phyloP scores from a whole-genome alignment of 2,888 invertebrate genomes.

The Drosophila trichaetosa region DNA sequence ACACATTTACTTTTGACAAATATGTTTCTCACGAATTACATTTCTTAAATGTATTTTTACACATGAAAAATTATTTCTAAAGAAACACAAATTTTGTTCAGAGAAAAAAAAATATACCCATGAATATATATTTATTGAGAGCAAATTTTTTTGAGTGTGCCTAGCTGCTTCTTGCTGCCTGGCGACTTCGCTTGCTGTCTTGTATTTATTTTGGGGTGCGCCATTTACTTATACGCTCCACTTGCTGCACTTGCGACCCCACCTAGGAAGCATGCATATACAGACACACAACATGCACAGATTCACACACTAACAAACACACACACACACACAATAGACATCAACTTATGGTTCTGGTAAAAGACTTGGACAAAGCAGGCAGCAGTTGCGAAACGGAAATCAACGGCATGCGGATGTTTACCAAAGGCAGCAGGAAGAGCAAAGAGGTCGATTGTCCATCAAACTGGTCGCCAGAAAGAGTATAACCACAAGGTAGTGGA shows the following conservation, averaged over 20 bases:
- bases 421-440: slow-evolving; percentile 37
- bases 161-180: slow-evolving; percentile 7
- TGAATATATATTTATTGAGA: background rate
- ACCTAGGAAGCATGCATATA: background rate
- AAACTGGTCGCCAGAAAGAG: slow-evolving; percentile 9
- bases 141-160: slow-evolving; percentile 3
- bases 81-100: background rate
- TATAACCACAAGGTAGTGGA: background rate
- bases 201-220: slow-evolving; percentile 67
- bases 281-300: slow-evolving; percentile 9
- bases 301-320: background rate
- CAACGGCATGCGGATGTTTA: slow-evolving; percentile 61
- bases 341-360: slow-evolving; percentile 51
- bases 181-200: slow-evolving; percentile 41
- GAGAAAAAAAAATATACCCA: background rate
- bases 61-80: background rate
- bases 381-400: slow-evolving; percentile 30
- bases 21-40: background rate
- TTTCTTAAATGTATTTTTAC: too few species aligned
- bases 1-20: background rate
- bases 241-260: slow-evolving; percentile 59
- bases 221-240: slow-evolving; percentile 72
- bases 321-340: slow-evolving; percentile 46
- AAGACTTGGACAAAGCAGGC: slow-evolving; percentile 33
- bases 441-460: slow-evolving; percentile 39